Base-by-base conservation (phyloP, 2,797 vertebrate species). In the Parambassis ranga region DNA sequence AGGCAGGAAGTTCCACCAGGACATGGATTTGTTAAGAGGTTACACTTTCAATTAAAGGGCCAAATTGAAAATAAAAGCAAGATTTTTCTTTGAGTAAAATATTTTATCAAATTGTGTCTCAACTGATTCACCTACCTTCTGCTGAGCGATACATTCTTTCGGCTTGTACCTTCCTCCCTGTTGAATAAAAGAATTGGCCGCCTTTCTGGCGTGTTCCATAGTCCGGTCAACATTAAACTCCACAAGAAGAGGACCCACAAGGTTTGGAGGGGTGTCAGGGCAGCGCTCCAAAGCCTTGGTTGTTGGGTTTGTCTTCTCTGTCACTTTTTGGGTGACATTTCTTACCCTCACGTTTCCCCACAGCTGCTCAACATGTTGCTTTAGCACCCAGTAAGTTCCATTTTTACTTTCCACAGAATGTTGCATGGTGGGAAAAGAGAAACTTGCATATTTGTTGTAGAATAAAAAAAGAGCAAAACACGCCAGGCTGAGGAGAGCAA, bases 161-260 rank as follows among this genome's bases (percentile, higher is more conserved):
- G 89, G 84, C 43, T 63, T 83, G 66, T 68, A 79, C 1, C 59
- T 23, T 55, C 89, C 87, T 63, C 89, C 87, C 1, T 51, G 0
- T 35, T 30, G 14, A 20, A 88, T 68, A 13, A 0, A 0, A 13
- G 1, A 0, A 11, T 4, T 0, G 1, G 20, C 0, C 0, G 10
- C 1, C 4, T 32, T 2, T 14, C 10, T 68, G n/a, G 87, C 30
- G 1, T 57, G 5, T 2, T 82, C 71, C 58, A 86, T 23, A 9
- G 55, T 76, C 24, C 11, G 13, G 2, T 10, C 9, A 2, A 1
- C 3, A 7, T 53, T 13, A 43, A 88, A 87, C 2, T 82, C 75
- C 51, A 90, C 65, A 1, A 0, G 1, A 0, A 88, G 11, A 11
- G 81, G 51, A 7, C 89, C 86, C 6, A 66, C 0, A 15, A 90